A percentile compares a stretch with the other conserved stretches of the same genome.
Evolutionary conservation across 2,888 invertebrate species (phyloP).

Genomic region (Lepidochitona cinerea): DNA sequence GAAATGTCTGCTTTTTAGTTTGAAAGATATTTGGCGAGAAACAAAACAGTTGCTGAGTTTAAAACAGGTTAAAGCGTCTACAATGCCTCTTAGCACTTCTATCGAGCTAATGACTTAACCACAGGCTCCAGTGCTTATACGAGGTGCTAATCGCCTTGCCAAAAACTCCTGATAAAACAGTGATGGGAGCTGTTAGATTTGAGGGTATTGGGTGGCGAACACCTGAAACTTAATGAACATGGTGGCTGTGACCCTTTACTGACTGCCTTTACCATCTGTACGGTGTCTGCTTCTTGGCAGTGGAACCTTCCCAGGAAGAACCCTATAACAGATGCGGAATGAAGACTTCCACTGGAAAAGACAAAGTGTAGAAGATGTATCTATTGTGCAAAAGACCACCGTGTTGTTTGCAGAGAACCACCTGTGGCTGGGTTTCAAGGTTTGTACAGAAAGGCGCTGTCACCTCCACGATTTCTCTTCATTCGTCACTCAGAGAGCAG

Average conservation of each 20-base stretch:
- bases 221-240: background rate
- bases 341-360: background rate
- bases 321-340: background rate
- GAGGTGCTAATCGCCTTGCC: too few relatives aligned
- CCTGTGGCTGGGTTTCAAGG: background rate
- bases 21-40: background rate
- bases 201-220: too few relatives aligned
- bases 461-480: too few relatives aligned
- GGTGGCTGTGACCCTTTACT: background rate
- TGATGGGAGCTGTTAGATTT: too few relatives aligned
- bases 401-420: background rate
- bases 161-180: too few relatives aligned
- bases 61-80: background rate
- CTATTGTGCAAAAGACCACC: background rate
- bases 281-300: too few relatives aligned
- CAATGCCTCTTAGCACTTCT: background rate
- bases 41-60: slow-evolving; percentile 1
- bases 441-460: too few relatives aligned
- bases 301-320: too few relatives aligned
- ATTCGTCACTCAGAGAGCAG: too few relatives aligned
- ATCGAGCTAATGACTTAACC: background rate
- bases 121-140: background rate
- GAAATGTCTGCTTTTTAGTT: too few relatives aligned
- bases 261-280: background rate
- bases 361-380: slow-evolving; percentile 1